These are phyloP conservation scores for Cerastis rubricosa DNA, from an alignment of 2,888 invertebrate genomes.

Conservation along the genomic window DNA sequence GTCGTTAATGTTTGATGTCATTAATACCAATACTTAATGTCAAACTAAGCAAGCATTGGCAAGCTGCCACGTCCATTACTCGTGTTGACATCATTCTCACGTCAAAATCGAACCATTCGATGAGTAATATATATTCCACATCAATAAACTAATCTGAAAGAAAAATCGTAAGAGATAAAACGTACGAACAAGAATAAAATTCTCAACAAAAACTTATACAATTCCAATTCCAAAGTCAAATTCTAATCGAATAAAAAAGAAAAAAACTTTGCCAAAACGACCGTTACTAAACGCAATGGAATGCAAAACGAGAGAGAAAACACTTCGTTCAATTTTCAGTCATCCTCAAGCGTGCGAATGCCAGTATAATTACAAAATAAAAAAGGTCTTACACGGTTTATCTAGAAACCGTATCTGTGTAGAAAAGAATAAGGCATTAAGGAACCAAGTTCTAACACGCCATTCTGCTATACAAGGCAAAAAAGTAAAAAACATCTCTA, in stretches of 20 bases:
- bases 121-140: constrained; percentile 18
- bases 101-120: constrained; percentile 5
- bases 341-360: constrained; percentile 56
- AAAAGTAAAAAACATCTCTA: neutral
- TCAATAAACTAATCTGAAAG: constrained; percentile 8
- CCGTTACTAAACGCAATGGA: constrained; percentile 55
- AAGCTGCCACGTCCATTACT: constrained; percentile 27
- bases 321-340: constrained; percentile 55
- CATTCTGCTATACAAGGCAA: neutral
- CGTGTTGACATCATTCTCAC: constrained; percentile 36
- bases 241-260: constrained; percentile 35
- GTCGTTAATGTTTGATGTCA: constrained; percentile 26
- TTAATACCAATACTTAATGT: constrained; percentile 40
- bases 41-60: constrained; percentile 38
- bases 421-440: constrained; percentile 23
- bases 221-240: constrained; percentile 40
- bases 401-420: constrained; percentile 45
- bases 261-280: constrained; percentile 34
- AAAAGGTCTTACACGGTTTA: constrained; percentile 51
- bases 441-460: constrained; percentile 32
- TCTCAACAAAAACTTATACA: constrained; percentile 26
- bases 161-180: constrained; percentile 10
- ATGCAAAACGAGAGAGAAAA: constrained; percentile 63
- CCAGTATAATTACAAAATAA: constrained; percentile 58
- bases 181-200: constrained; percentile 3